A percentile compares a stretch with the other conserved stretches of the same genome.
These are phyloP conservation scores for Sesamia inferens DNA, from an alignment of 2,888 invertebrate genomes.

Conservation along the genomic window DNA sequence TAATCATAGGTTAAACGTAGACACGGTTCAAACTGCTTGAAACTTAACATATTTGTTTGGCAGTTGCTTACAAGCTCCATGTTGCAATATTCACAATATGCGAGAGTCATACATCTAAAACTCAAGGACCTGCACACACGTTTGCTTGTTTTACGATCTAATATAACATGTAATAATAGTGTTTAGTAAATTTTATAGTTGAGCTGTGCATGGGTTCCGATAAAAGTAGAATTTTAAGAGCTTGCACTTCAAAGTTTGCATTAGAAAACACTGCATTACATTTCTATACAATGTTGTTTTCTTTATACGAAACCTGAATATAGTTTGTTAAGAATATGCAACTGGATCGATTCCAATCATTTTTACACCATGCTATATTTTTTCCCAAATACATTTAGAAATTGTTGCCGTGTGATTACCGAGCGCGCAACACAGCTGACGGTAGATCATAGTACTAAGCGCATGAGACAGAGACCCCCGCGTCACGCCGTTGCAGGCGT, in stretches of 20 bases:
- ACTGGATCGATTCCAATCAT: no score
- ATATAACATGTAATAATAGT: constrained; percentile 52
- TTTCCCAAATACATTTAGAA: no score
- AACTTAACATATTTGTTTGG: constrained; percentile 44
- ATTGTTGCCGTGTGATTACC: no score
- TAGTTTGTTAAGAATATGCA: no score
- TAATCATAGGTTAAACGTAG: background rate
- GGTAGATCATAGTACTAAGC: no score
- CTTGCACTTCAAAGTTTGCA: background rate
- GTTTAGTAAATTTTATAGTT: background rate
- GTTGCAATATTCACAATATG: constrained; percentile 52
- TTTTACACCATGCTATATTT: no score
- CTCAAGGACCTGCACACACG: constrained; percentile 40
- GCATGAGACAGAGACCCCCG: no score
- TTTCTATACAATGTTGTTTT: no score
- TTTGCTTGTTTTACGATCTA: constrained; percentile 47
- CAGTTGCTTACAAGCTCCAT: constrained; percentile 42
- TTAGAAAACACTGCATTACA: background rate
- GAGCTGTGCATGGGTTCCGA: background rate
- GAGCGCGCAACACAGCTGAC: no score
- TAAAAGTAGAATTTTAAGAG: background rate
- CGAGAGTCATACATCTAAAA: constrained; percentile 46
- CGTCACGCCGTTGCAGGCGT: no score
- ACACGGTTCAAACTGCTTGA: background rate
- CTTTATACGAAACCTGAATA: no score